Conservation (phyloP, 2,888 invertebrate species). For the Hypolimnas misippus region DNA sequence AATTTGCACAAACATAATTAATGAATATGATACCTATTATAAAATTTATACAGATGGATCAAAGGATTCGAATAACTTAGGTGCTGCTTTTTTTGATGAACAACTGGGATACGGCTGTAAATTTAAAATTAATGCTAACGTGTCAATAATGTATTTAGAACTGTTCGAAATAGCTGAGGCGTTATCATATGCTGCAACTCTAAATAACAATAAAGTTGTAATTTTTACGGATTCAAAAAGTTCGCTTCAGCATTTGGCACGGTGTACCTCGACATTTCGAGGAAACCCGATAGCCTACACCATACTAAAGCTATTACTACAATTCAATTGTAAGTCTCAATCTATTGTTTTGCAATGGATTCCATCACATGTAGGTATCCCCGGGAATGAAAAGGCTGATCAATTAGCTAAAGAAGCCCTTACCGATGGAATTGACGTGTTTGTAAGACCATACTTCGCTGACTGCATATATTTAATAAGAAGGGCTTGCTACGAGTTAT, state of each 20-base stretch:
- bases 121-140: background rate
- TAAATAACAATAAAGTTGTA: background rate
- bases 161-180: background rate
- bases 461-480: background rate
- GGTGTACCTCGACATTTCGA: constrained; percentile 13
- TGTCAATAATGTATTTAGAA: background rate
- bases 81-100: background rate
- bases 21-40: background rate
- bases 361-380: background rate
- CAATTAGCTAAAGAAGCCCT: background rate
- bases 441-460: background rate
- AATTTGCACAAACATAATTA: background rate
- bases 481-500: constrained; percentile 3
- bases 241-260: constrained; percentile 1
- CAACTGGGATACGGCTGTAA: background rate
- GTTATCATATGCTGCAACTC: background rate
- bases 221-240: constrained; percentile 7
- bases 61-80: background rate
- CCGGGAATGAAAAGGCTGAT: background rate
- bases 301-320: background rate
- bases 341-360: background rate
- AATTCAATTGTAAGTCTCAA: background rate
- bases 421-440: background rate
- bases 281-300: constrained; percentile 6
- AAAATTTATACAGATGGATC: constrained; percentile 3